phyloP scores from a whole-genome alignment of 1,140 invertebrate genomes.

The Pachyrhynchus sulphureomaculatus region DNA sequence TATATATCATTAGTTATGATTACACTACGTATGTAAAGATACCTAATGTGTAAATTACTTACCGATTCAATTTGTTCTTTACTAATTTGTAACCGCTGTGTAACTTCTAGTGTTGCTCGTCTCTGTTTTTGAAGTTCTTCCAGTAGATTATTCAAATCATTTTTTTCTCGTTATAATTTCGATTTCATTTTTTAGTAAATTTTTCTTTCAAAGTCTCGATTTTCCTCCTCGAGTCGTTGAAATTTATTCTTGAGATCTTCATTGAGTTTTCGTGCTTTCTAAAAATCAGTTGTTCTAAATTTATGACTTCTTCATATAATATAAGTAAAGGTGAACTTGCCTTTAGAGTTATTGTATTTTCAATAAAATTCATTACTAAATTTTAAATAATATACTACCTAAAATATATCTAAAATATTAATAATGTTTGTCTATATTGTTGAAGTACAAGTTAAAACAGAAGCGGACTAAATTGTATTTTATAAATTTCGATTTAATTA shows the following conservation, averaged over 20 bases:
- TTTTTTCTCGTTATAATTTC: slow-evolving; percentile 18
- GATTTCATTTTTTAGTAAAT: slow-evolving; percentile 19
- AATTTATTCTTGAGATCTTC: slow-evolving; percentile 16
- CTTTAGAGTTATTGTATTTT: no score
- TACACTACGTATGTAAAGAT: no score
- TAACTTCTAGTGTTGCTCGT: slow-evolving; percentile 9
- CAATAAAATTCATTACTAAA: no score
- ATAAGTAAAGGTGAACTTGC: background rate
- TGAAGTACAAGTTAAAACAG: no score
- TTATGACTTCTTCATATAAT: background rate
- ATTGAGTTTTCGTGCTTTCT: slow-evolving; percentile 16
- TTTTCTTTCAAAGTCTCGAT: slow-evolving; percentile 15
- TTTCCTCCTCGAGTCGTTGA: slow-evolving; percentile 16
- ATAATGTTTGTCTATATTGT: no score
- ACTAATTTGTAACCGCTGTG: slow-evolving; percentile 24
- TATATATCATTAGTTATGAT: background rate
- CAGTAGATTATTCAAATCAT: slow-evolving; percentile 23
- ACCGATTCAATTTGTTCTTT: slow-evolving; percentile 30
- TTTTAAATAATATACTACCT: no score
- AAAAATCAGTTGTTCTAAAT: background rate
- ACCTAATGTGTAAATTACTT: no score
- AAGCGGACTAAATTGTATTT: no score
- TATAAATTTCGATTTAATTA: no score
- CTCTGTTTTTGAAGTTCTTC: slow-evolving; percentile 19
- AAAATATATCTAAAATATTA: no score